Base-by-base conservation (phyloP, 1,140 invertebrate genomes). In the Steinernema khuongi region DNA sequence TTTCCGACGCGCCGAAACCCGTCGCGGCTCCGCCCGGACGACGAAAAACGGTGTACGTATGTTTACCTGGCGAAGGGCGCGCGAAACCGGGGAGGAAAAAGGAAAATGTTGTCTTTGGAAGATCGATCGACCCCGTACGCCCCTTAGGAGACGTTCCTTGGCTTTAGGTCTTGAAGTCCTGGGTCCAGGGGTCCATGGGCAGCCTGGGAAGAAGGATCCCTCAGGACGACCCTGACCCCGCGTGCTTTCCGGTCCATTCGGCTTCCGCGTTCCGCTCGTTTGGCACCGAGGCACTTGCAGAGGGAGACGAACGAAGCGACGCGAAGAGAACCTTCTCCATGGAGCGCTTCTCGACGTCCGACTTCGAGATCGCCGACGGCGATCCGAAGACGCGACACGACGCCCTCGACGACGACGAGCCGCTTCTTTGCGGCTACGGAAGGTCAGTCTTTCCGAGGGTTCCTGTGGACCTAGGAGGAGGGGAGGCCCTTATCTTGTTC, bases 381-480 rank as follows among this genome's bases (percentile, higher is more conserved):
- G 50, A 60, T 60, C 7, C 50, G 50, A 60, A 60, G 50, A 60
- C 50, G 50, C 50, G 50, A 22, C 50, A 22, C 50, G 50, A 60
- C 50, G 50, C 7, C 11, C 50, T 60, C 50, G 74, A 78, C 1
- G 68, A 78, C 19, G 80, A 83, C 19, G 76, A 78, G 31, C 60
- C 68, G 32, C 67, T 82, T n/a, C 67, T 80, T 14, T 82, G 81
- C 68, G 81, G 81, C 36, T 79, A 73, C 68, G 81, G 81, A 72
- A 68, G 71, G 68, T 79, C 31, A 81, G 28, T 71, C 43, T 70
- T 33, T 29, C 26, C 26, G n/a, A n/a, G n/a, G n/a, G n/a, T n/a
- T n/a, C n/a, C n/a, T n/a, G n/a, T n/a, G n/a, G n/a, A n/a, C n/a
- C n/a, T n/a, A n/a, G n/a, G n/a, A n/a, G n/a, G n/a, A n/a, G n/a